Base-by-base conservation (phyloP, 92 coral and sea anemone genomes). In the Desmophyllum pertusum region DNA sequence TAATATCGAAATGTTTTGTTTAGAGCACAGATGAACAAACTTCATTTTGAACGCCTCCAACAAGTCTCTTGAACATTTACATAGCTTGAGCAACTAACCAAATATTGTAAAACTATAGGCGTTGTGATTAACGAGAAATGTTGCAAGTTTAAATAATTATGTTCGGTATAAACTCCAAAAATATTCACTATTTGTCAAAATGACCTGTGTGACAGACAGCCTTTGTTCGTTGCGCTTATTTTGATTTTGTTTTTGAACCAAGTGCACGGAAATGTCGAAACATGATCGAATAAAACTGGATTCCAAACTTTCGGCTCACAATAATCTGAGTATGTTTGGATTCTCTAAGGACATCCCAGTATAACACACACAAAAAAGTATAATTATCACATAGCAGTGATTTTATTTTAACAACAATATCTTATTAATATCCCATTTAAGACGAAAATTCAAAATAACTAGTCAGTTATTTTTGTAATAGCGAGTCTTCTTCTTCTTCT, bases 1-100 rank as follows among this genome's bases (percentile, higher is more conserved):
- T 79, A 45, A 21, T 46, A 31, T 65, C 17, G 4, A 6, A 48
- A 5, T 50, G 76, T 61, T 78, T 62, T 43, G 37, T 41, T 41
- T 37, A 18, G 2, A 64, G 10, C 9, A 37, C 83, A 78, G 83
- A 29, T 78, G 83, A 65, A 13, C 73, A 62, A 78, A 78, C 73
- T 2, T 6, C 14, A 64, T 42, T 43, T 43, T 18, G 27, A 67
- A 66, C 30, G 11, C 17, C 36, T 31, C 75, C 10, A 15, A 78
- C 8, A 1, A 65, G 23, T 9, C 23, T 33, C 5, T 45, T 33
- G 17, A 5, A 23, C 35, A 27, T 80, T 50, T 65, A 21, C 17
- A 48, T 21, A 80, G 65, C 76, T 66, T 38, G 37, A 6, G 23
- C 75, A 80, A 3, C 76, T 50, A 13, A 36, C 17, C 21, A 45